These are phyloP conservation scores for Zophobas morio DNA, from an alignment of 1,140 invertebrate species.

Conservation along the genomic window DNA sequence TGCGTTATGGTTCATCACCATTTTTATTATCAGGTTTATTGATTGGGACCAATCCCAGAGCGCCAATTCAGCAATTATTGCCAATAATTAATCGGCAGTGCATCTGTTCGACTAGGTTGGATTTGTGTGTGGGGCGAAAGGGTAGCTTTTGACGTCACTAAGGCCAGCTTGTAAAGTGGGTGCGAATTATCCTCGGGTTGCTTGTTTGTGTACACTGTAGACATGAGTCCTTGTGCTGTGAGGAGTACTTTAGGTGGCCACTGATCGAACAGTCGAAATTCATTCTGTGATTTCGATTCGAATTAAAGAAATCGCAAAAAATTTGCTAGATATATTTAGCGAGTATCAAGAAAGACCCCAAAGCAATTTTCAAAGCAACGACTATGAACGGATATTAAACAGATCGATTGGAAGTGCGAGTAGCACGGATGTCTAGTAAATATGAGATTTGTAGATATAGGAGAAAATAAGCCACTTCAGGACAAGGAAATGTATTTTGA, in stretches of 20 bases:
- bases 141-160: constrained; percentile 7
- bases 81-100: constrained; percentile 27
- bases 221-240: constrained; percentile 1
- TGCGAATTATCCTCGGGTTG: constrained; percentile 31
- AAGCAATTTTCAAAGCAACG: constrained; percentile 20
- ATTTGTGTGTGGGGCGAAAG: constrained; percentile 12
- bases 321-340: neutral
- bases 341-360: constrained; percentile 1
- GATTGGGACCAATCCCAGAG: neutral
- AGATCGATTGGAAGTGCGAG: constrained; percentile 13
- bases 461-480: too few relatives aligned
- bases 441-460: constrained; percentile 2
- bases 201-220: constrained; percentile 30
- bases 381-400: constrained; percentile 12
- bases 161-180: constrained; percentile 23
- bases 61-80: constrained; percentile 1
- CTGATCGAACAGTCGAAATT: constrained; percentile 2
- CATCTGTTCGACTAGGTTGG: neutral
- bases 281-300: neutral
- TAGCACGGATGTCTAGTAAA: constrained; percentile 9
- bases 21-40: neutral
- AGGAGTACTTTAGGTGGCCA: constrained; percentile 4
- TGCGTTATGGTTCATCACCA: neutral
- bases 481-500: too few relatives aligned
- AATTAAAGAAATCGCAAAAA: constrained; percentile 6